These are phyloP conservation scores for Athrips mouffetella DNA, from an alignment of 2,888 invertebrate species.

Conservation along the genomic window DNA sequence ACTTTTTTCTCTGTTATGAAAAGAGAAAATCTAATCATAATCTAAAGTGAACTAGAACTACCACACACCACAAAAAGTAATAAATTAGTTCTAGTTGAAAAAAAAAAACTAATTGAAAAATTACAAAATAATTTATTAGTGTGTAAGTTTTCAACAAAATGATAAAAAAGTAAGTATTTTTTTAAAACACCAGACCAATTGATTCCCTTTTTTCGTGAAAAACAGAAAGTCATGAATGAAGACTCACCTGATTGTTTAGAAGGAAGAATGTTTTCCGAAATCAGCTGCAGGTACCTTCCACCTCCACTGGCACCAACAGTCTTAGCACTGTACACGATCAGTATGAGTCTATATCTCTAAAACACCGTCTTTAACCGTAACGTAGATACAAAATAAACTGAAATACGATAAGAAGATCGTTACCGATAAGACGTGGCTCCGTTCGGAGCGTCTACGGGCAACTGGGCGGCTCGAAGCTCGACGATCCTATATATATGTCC, in stretches of 20 bases:
- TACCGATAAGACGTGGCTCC: constrained; percentile 35
- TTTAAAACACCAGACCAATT: background rate
- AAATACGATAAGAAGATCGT: constrained; percentile 12
- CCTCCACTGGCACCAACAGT: constrained; percentile 29
- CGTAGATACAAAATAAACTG: constrained; percentile 15
- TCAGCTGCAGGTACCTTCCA: constrained; percentile 11
- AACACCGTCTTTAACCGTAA: constrained; percentile 38
- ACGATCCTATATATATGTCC: constrained; percentile 61
- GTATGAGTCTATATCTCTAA: constrained; percentile 29
- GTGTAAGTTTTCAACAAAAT: too few relatives aligned
- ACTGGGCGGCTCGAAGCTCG: constrained; percentile 65
- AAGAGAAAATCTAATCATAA: too few relatives aligned
- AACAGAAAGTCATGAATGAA: constrained; percentile 21
- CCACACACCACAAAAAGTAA: too few relatives aligned
- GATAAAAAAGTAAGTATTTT: background rate
- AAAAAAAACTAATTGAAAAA: too few relatives aligned
- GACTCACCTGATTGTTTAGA: constrained; percentile 33
- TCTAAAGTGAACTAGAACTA: too few relatives aligned
- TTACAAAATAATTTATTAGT: too few relatives aligned
- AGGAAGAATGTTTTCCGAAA: constrained; percentile 16
- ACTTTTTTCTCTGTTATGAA: too few relatives aligned
- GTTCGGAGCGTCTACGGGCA: constrained; percentile 43
- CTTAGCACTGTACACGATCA: constrained; percentile 43
- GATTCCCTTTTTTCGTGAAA: background rate
- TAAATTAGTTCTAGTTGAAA: too few relatives aligned